Evolutionary conservation across 2,888 invertebrate species (phyloP).

Genomic region (Cerastis leucographa): DNA sequence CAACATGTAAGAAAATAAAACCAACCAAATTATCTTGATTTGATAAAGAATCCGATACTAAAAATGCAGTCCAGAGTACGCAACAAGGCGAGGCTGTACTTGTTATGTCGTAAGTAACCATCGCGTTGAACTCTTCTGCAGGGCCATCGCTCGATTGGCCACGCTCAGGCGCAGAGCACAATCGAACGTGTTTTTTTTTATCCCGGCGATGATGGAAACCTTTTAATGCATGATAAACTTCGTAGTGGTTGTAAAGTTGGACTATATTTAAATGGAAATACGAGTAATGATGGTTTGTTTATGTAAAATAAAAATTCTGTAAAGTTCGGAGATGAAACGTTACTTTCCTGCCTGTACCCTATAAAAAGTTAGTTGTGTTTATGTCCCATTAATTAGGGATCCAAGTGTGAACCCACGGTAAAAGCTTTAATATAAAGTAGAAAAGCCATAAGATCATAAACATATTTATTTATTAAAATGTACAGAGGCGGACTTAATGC

Average conservation of each 20-base stretch:
- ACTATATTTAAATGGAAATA: slow-evolving; percentile 9
- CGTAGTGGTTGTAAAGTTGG: slow-evolving; percentile 23
- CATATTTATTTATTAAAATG: no score
- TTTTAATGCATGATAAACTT: slow-evolving; percentile 55
- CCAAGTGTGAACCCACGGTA: not conserved
- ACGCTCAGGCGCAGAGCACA: slow-evolving; percentile 78
- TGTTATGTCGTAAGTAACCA: slow-evolving; percentile 55
- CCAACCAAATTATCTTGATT: not conserved
- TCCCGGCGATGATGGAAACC: slow-evolving; percentile 45
- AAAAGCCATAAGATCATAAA: not conserved
- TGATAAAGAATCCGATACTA: slow-evolving; percentile 4
- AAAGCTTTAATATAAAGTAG: not conserved
- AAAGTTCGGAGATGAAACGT: not conserved
- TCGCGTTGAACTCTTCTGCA: slow-evolving; percentile 85
- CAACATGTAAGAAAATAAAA: not conserved
- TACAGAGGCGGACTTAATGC: no score
- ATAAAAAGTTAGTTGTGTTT: not conserved
- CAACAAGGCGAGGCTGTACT: slow-evolving; percentile 29
- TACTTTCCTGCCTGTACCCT: not conserved
- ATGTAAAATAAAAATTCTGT: not conserved
- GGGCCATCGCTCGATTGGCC: slow-evolving; percentile 88
- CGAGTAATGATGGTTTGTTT: not conserved
- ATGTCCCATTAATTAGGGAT: not conserved
- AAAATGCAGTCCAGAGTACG: slow-evolving; percentile 40
- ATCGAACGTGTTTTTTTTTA: slow-evolving; percentile 77